phyloP scores from a whole-genome alignment of 2,797 vertebrate species.

The Pelodytes ibericus region DNA sequence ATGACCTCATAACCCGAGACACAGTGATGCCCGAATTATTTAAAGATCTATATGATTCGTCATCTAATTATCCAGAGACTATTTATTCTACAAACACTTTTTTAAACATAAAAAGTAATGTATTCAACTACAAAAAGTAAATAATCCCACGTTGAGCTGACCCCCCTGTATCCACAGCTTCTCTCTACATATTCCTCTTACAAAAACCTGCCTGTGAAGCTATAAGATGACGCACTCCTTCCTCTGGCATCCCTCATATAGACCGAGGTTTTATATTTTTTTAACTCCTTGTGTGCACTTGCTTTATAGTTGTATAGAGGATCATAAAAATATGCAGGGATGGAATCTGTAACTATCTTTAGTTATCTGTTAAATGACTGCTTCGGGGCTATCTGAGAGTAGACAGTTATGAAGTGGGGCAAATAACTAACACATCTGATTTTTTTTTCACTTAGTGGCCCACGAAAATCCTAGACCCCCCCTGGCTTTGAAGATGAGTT shows the following conservation, averaged over 20 bases:
- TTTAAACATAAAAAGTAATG: conserved; percentile 1
- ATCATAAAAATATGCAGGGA: too few species aligned
- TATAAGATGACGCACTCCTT: background rate
- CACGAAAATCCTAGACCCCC: too few species aligned
- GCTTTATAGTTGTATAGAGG: too few species aligned
- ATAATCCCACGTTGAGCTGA: background rate
- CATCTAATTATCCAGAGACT: conserved; percentile 8
- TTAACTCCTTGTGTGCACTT: background rate
- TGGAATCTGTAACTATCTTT: too few species aligned
- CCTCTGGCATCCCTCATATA: background rate
- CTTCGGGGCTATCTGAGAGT: too few species aligned
- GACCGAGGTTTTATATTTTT: background rate
- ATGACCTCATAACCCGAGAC: background rate
- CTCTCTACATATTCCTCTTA: background rate
- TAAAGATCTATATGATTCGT: conserved; percentile 10
- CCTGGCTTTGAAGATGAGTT: too few species aligned
- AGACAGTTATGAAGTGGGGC: too few species aligned
- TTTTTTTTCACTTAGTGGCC: too few species aligned
- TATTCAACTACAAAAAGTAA: conserved; percentile 1
- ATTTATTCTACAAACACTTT: conserved; percentile 13
- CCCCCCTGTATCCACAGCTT: background rate
- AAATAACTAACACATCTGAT: too few species aligned
- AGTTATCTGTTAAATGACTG: too few species aligned
- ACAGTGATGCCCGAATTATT: background rate
- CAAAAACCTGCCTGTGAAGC: background rate